Base-by-base conservation (phyloP, 2,113 vertebrate species). In the Indri indri region DNA sequence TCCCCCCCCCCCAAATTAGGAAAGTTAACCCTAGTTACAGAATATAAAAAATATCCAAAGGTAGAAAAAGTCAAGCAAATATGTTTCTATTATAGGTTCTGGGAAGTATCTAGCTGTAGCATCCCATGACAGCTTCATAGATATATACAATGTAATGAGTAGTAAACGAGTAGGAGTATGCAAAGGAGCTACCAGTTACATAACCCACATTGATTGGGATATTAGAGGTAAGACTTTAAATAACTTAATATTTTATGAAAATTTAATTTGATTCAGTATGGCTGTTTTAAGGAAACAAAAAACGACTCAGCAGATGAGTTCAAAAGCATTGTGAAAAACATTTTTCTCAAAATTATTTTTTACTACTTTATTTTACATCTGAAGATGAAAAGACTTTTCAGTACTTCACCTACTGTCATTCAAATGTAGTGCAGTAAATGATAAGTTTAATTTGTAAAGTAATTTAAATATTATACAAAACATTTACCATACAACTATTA, bases 201-300 rank as follows among this genome's bases (percentile, higher is more conserved):
- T 99, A 97, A 99, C 99, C 20, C 99, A 99, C 90, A 98, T 99
- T 96, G 99, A 99, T 93, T 99, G 99, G 99, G 99, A 99, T 82
- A 66, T 98, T 87, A 99, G 99, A 99, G 99, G 99, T 99, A 98
- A 98, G 98, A n/a, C 81, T n/a, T 52, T 59, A 12, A 42, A 20
- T 50, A 70, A 52, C 65, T 95, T 52, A n/a, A 42, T 47, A 1
- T 54, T 47, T 84, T 4, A 8, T 73, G 10, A 45, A 77, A 50
- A 17, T 59, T 34, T 34, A 13, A 25, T 82, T 92, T 68, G 74
- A 40, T 34, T 88, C 42, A 22, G 32, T n/a, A 10, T 74, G n/a
- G 12, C 61, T 87, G 8, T 47, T 87, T 89, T 70, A 89, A 27
- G 47, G 73, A 90, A 70, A 42, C 42, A 86, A 63, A 76, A 16